Conservation (phyloP, 92 coral and sea anemone genomes). For the Porites lobata region DNA sequence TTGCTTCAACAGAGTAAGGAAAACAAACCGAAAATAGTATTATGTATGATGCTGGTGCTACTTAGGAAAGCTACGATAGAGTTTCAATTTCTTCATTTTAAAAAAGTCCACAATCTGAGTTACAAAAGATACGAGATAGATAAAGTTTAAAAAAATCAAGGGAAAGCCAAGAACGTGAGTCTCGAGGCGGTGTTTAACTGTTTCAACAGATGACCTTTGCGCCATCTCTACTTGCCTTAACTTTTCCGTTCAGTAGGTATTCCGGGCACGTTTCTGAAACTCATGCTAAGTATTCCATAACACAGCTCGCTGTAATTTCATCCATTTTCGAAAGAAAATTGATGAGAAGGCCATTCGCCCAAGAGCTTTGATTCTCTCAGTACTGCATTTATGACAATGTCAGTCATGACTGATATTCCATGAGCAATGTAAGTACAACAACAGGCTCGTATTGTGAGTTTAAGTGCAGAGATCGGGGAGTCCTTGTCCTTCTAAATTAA, state of each 20-base stretch:
- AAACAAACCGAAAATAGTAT: conserved; percentile 4
- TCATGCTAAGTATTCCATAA: neutral
- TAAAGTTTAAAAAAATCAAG: too few species aligned
- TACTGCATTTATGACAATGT: too few species aligned
- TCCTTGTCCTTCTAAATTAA: neutral
- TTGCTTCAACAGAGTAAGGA: conserved; percentile 20
- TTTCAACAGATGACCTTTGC: conserved; percentile 1
- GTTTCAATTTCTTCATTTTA: neutral
- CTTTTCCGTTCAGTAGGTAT: neutral
- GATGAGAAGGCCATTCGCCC: neutral
- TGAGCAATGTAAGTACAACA: neutral
- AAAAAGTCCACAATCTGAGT: too few species aligned
- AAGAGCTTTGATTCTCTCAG: too few species aligned
- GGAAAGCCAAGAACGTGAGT: too few species aligned
- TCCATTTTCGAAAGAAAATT: neutral
- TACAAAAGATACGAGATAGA: too few species aligned
- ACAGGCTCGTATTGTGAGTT: neutral
- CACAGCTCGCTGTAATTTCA: neutral
- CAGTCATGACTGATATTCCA: too few species aligned
- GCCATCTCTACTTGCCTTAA: neutral
- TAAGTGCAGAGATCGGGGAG: neutral
- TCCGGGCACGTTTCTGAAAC: neutral
- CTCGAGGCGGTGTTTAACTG: too few species aligned
- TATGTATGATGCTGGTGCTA: too few species aligned
- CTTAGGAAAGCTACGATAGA: neutral